Evolutionary conservation across 2,797 vertebrate genomes (phyloP), one percentile per base, ranked within the genome.

Genomic region (Poecilia velifera): DNA sequence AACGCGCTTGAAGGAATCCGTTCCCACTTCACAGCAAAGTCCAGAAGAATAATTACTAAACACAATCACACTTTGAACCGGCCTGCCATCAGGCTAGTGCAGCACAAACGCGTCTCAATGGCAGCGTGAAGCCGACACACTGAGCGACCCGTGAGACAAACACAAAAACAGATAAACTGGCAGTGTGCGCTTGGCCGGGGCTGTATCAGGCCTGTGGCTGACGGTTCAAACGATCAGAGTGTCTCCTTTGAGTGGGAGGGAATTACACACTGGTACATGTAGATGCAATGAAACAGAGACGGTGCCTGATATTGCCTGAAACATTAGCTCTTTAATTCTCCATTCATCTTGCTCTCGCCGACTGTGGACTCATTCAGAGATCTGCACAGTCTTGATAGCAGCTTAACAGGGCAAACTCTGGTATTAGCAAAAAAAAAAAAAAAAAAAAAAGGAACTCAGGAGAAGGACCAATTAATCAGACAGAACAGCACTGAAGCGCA

Each of bases 321-420:
- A 94, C 84, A 78, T 93, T 92, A 93, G 89, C 92, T 91, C 89
- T 90, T 91, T 82, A 87, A 88, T 90, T 87, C 87, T 88, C 84
- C 57, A 55, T 84, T 88, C 80, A 59, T 90, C 88, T 85, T 82
- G 89, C 90, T 91, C 80, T 93, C 79, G 85, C 88, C 81, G 92
- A 93, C 93, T 89, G 92, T 89, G 88, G 90, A 91, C 87, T 90
- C 87, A 82, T 90, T 93, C 91, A 93, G 84, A 92, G 92, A 93
- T 93, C 91, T 91, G 92, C 91, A 93, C 91, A 94, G 92, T 94
- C 92, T 93, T 92, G 90, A 90, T 95, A 95, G 95, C 95, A 96
- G 95, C 94, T 93, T 96, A 93, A 92, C 92, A 95, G 94, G 96
- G 95, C 94, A 94, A 93, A 94, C 91, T 95, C 94, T 93, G 93